These are phyloP conservation scores for Macrotus californicus DNA, from an alignment of 2,113 vertebrate genomes.

Conservation along the genomic window DNA sequence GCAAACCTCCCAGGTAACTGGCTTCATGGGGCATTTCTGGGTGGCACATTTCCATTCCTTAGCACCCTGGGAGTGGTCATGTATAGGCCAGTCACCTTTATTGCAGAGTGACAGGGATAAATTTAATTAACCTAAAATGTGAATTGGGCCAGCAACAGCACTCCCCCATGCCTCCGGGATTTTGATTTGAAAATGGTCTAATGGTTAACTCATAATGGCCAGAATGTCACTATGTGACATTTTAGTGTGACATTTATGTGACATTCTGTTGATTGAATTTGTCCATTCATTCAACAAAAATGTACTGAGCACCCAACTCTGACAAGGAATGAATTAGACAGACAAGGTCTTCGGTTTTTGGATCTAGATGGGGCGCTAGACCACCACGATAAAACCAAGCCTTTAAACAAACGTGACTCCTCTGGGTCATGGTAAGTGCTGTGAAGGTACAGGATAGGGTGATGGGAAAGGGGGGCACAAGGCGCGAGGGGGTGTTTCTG, in stretches of 20 bases:
- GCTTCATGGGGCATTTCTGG: not conserved
- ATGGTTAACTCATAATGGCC: not conserved
- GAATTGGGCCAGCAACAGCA: not conserved
- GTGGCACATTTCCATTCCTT: not conserved
- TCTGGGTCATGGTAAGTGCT: fast-evolving
- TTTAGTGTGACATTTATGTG: not conserved
- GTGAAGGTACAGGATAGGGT: fast-evolving
- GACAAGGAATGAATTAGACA: not conserved
- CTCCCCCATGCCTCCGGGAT: not conserved
- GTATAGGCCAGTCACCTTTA: not conserved
- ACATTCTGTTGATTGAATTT: not conserved
- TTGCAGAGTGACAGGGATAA: not conserved
- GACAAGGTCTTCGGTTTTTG: no score
- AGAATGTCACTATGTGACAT: not conserved
- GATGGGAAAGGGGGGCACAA: fast-evolving
- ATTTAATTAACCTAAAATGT: not conserved
- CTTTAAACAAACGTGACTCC: fast-evolving
- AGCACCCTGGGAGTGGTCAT: not conserved
- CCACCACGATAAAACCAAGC: not conserved
- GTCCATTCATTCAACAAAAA: not conserved
- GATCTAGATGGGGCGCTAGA: not conserved
- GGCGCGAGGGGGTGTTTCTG: fast-evolving
- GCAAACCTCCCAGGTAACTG: not conserved
- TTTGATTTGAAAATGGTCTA: not conserved
- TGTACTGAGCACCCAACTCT: not conserved